Percentiles rank a stretch among this genome's conserved stretches.
These are phyloP conservation scores for Isoperla grammatica DNA, from an alignment of 2,888 invertebrate genomes.

Conservation along the genomic window DNA sequence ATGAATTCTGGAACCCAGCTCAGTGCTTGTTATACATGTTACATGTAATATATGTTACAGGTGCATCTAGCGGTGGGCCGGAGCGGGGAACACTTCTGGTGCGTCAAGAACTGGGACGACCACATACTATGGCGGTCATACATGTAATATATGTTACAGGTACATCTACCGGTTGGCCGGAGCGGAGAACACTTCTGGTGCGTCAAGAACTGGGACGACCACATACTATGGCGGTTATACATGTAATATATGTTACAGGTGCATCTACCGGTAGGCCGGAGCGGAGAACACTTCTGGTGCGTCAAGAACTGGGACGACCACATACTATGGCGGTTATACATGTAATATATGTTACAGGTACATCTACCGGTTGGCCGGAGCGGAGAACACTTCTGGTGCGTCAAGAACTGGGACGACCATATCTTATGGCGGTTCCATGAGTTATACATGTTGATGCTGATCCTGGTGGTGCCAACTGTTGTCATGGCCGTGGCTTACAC, in stretches of 20 bases:
- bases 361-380: conserved; percentile 45
- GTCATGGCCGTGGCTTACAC: conserved; percentile 62
- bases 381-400: conserved; percentile 52
- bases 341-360: conserved; percentile 45
- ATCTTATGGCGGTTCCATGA: conserved; percentile 52
- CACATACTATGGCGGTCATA: conserved; percentile 48
- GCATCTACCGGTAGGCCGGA: conserved; percentile 44
- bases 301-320: conserved; percentile 47
- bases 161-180: conserved; percentile 45
- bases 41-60: too few species aligned
- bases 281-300: conserved; percentile 52
- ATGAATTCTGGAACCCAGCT: too few species aligned
- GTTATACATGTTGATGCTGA: conserved; percentile 56
- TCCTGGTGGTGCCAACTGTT: conserved; percentile 55
- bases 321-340: conserved; percentile 51
- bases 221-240: conserved; percentile 50
- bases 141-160: conserved; percentile 58
- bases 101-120: conserved; percentile 49
- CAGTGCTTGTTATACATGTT: too few species aligned
- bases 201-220: conserved; percentile 47
- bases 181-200: conserved; percentile 51
- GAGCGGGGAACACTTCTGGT: conserved; percentile 49
- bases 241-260: too few species aligned
- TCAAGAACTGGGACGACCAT: conserved; percentile 46
- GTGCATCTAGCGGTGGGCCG: conserved; percentile 45